phyloP scores from a whole-genome alignment of 2,797 vertebrate species.

The Scyliorhinus canicula region DNA sequence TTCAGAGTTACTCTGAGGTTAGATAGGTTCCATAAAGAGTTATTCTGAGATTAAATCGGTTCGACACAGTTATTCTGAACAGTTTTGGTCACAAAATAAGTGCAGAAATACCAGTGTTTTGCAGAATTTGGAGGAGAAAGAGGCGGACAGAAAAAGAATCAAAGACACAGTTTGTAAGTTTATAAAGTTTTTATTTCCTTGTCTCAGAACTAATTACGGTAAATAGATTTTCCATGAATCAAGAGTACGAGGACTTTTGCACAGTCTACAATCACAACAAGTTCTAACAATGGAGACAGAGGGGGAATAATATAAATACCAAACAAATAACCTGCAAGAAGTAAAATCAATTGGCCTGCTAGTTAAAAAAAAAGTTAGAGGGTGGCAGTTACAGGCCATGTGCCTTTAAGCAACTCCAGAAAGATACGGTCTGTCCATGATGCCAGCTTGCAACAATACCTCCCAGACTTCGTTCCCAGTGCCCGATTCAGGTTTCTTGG shows the following conservation, averaged over 20 bases:
- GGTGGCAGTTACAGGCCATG: not conserved
- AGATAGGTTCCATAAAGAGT: not conserved
- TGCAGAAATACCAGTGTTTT: not conserved
- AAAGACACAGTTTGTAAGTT: not conserved
- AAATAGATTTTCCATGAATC: not conserved
- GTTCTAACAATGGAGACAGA: not conserved
- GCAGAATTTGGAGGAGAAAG: not conserved
- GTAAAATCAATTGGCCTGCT: not conserved
- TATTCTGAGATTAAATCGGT: no score
- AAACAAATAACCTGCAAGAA: not conserved
- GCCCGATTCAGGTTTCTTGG: not conserved
- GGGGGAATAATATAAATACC: not conserved
- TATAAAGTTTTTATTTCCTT: conserved; percentile 1
- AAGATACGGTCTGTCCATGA: not conserved
- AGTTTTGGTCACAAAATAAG: not conserved
- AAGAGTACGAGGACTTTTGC: not conserved
- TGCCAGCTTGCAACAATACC: not conserved
- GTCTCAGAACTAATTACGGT: not conserved
- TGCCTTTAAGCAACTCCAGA: not conserved
- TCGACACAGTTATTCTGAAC: not conserved
- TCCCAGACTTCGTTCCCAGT: not conserved
- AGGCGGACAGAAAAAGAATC: not conserved
- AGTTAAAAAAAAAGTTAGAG: not conserved
- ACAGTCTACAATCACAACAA: not conserved
- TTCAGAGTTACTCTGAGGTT: no score